Conservation (phyloP, 2,797 vertebrate species). For the Sarcoramphus papa region DNA sequence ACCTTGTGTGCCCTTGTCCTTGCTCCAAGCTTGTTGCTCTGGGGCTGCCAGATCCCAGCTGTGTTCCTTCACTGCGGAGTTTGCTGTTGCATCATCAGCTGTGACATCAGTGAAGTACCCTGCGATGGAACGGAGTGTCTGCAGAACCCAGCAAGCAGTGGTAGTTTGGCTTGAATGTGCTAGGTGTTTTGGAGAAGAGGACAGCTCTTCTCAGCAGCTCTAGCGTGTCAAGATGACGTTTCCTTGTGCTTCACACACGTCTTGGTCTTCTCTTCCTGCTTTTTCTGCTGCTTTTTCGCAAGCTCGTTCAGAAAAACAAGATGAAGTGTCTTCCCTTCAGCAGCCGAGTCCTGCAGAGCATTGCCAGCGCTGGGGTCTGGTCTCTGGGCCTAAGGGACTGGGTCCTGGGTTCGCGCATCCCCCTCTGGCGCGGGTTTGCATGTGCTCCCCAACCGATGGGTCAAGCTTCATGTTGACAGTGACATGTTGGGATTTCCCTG, state of each 20-base stretch:
- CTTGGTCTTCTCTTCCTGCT: background rate
- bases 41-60: background rate
- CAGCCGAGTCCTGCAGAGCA: background rate
- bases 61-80: background rate
- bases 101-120: background rate
- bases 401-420: background rate
- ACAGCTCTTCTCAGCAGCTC: background rate
- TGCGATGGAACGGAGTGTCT: background rate
- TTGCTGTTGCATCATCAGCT: background rate
- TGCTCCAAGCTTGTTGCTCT: background rate
- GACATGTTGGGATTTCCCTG: background rate
- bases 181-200: background rate
- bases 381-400: background rate
- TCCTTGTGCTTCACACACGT: background rate
- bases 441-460: accelerated
- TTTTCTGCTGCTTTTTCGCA: background rate
- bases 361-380: accelerated
- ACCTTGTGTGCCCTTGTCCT: background rate
- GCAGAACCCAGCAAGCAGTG: background rate
- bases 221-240: accelerated
- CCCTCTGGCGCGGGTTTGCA: background rate
- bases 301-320: background rate
- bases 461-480: accelerated
- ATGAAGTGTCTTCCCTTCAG: background rate
- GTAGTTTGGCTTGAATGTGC: too few relatives aligned